These are phyloP conservation scores for Regulus satrapa DNA, from an alignment of 2,113 vertebrate genomes.

Conservation along the genomic window DNA sequence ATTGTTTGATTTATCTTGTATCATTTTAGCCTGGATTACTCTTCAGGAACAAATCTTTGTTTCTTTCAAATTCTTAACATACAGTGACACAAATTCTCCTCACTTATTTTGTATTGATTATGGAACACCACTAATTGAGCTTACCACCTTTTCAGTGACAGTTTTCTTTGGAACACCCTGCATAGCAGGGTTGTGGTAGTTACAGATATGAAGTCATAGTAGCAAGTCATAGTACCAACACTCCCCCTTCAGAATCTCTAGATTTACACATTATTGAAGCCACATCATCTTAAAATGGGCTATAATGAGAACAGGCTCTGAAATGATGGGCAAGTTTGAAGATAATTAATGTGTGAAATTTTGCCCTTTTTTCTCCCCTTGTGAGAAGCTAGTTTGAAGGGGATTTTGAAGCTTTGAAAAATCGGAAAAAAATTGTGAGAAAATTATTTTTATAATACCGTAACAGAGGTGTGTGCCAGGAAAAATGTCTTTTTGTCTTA, in stretches of 20 bases:
- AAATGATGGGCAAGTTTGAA: background rate
- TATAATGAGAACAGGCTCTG: background rate
- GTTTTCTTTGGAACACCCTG: background rate
- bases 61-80: background rate
- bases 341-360: background rate
- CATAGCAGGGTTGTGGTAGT: background rate
- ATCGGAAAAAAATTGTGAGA: background rate
- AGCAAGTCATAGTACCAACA: background rate
- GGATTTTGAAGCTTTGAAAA: background rate
- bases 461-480: background rate
- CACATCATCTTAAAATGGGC: background rate
- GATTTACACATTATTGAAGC: background rate
- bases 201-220: background rate
- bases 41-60: background rate
- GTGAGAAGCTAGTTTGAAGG: background rate
- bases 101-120: background rate
- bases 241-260: background rate
- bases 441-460: constrained; percentile 2
- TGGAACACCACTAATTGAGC: background rate
- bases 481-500: constrained; percentile 40
- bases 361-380: too few relatives aligned
- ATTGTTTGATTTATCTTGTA: background rate
- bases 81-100: background rate
- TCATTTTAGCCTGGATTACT: background rate
- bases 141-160: background rate